Percentiles rank a stretch among this genome's conserved stretches.
These are phyloP conservation scores for Sinelater perroti DNA, from an alignment of 2,888 invertebrate genomes.

Conservation along the genomic window DNA sequence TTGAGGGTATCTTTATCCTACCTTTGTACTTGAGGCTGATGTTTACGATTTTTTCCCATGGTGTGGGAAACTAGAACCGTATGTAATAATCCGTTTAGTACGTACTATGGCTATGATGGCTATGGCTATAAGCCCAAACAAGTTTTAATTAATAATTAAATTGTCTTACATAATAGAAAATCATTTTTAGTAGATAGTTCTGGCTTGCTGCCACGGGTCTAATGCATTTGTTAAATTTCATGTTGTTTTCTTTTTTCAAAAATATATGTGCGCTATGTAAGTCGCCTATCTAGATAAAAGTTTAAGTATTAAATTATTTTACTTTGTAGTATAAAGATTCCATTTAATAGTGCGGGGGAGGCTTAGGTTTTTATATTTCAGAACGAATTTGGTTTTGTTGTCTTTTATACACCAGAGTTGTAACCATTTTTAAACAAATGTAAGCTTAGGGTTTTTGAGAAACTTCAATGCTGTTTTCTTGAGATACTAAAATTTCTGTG, in stretches of 20 bases:
- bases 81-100: too few species aligned
- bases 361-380: background rate
- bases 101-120: too few species aligned
- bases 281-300: background rate
- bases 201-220: too few species aligned
- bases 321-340: background rate
- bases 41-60: too few species aligned
- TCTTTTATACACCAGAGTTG: background rate
- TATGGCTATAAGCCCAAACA: too few species aligned
- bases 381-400: background rate
- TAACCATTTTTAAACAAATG: background rate
- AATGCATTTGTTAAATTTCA: too few species aligned
- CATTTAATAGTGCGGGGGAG: background rate
- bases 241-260: constrained; percentile 2
- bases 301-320: background rate
- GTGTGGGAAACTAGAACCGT: too few species aligned
- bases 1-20: too few species aligned
- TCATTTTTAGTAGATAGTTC: too few species aligned
- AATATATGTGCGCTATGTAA: background rate
- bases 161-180: too few species aligned
- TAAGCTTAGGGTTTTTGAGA: background rate
- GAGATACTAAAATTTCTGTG: background rate
- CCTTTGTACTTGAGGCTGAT: too few species aligned
- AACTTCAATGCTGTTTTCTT: background rate
- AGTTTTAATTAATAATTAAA: too few species aligned